Percentiles rank a stretch among this genome's conserved stretches.
phyloP scores from a whole-genome alignment of 2,888 invertebrate genomes.

The Hemistola chrysoprasaria region DNA sequence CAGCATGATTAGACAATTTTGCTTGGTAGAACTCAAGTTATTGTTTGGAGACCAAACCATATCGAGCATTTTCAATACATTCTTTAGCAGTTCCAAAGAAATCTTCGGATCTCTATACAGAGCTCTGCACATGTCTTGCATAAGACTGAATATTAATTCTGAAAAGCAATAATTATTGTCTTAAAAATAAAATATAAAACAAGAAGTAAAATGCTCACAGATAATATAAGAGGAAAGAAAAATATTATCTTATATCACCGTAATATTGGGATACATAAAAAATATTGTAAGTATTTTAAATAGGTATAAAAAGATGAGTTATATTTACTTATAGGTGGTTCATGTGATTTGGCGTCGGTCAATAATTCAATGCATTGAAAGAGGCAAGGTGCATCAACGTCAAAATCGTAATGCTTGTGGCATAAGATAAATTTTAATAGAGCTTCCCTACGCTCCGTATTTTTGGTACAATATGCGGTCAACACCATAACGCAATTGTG shows the following conservation, averaged over 20 bases:
- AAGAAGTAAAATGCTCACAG: too few relatives aligned
- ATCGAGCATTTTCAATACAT: slow-evolving; percentile 56
- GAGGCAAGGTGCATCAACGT: slow-evolving; percentile 51
- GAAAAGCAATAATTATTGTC: slow-evolving; percentile 31
- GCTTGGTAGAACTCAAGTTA: slow-evolving; percentile 40
- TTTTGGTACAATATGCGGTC: slow-evolving; percentile 59
- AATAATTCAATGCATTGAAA: slow-evolving; percentile 57
- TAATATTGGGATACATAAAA: too few relatives aligned
- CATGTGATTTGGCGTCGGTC: slow-evolving; percentile 41
- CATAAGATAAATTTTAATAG: slow-evolving; percentile 61
- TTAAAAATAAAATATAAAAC: too few relatives aligned
- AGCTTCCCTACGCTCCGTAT: slow-evolving; percentile 53
- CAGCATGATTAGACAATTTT: slow-evolving; percentile 72
- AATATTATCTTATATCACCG: too few relatives aligned
- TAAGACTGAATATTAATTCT: slow-evolving; percentile 59
- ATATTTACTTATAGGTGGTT: slow-evolving; percentile 59
- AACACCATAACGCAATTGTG: slow-evolving; percentile 55
- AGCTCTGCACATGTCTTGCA: slow-evolving; percentile 65
- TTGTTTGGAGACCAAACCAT: slow-evolving; percentile 42
- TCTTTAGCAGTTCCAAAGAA: slow-evolving; percentile 51
- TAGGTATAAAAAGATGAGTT: too few relatives aligned
- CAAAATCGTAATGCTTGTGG: slow-evolving; percentile 56
- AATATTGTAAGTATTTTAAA: too few relatives aligned
- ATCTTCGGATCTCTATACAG: slow-evolving; percentile 61
- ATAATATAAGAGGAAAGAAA: too few relatives aligned